Evolutionary conservation across 2,888 invertebrate genomes (phyloP), one percentile per base, ranked within the genome.

Genomic region (Xestobium rufovillosum): DNA sequence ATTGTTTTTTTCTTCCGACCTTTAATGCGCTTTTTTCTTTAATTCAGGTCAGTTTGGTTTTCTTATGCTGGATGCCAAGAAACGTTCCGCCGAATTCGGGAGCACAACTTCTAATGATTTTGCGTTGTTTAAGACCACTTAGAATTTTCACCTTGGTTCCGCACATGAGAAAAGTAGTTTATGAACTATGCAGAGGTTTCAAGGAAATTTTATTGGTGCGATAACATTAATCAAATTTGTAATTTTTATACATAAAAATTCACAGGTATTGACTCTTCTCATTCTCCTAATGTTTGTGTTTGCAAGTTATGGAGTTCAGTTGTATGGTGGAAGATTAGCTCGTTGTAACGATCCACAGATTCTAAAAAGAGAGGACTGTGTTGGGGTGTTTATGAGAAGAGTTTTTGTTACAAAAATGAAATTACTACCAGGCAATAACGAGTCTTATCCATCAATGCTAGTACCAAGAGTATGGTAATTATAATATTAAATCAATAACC

Each of bases 361-460:
- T 45, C 66, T 71, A 0, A 72, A 73, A 15, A 75, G 96, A 45
- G 85, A 85, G 55, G 80, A 94, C 50, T 95, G 94, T 62, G 87
- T 89, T 3, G 98, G 98, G 0, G 87, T 94, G 10, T 99, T 97
- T 62, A 84, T 89, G 79, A 73, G 95, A 27, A 76, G 92, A 43
- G 88, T 98, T 3, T 96, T 92, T 63, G 96, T 99, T 2, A 97
- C 97, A 1, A 95, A 96, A 71, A 92, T 98, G 90, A 94, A 96
- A 65, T 68, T 98, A 9, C 75, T 75, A 26, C 86, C 86, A 0
- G 88, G 85, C 0, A 71, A 75, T 16, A 83, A 85, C 53, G 87
- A 90, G 59, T 82, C 84, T 13, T 92, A 90, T 69, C 97, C 98
- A 0, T 86, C 90, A 4, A 91, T 97, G 73, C 69, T 92, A 40